phyloP scores from a whole-genome alignment of 35 echinoderm and acorn worm species.

The Lytechinus pictus region DNA sequence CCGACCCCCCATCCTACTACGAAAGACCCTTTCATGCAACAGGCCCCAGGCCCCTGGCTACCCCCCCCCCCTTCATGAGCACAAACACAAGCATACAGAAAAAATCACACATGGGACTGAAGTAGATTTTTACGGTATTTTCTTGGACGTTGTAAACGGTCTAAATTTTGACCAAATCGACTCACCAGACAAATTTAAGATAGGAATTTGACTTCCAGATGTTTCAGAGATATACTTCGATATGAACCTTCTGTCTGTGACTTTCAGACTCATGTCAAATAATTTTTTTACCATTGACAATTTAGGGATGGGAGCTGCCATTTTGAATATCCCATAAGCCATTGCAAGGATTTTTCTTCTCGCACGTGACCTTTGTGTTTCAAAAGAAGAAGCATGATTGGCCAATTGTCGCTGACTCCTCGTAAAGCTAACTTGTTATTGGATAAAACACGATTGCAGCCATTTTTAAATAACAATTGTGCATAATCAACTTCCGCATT shows the following conservation, averaged over 20 bases:
- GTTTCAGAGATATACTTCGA: not conserved
- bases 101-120: not conserved
- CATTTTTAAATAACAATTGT: conserved; percentile 87
- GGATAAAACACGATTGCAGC: conserved; percentile 40
- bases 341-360: not conserved
- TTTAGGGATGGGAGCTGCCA: conserved; percentile 75
- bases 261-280: not conserved
- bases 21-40: too few relatives aligned
- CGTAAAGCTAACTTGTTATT: conserved; percentile 63
- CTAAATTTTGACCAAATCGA: not conserved
- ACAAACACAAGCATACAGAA: not conserved
- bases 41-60: too few relatives aligned
- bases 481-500: not conserved
- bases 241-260: not conserved
- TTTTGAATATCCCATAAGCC: conserved; percentile 69
- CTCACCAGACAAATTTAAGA: not conserved
- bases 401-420: conserved; percentile 5
- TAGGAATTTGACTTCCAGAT: not conserved
- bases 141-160: too few relatives aligned
- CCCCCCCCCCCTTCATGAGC: too few relatives aligned
- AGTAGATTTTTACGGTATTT: too few relatives aligned
- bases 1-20: too few relatives aligned
- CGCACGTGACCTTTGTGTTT: not conserved
- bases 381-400: conserved; percentile 30
- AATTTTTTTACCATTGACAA: not conserved